Evolutionary conservation across 2,113 vertebrate genomes (phyloP), one percentile per base, ranked within the genome.

Genomic region (Muntiacus reevesi): DNA sequence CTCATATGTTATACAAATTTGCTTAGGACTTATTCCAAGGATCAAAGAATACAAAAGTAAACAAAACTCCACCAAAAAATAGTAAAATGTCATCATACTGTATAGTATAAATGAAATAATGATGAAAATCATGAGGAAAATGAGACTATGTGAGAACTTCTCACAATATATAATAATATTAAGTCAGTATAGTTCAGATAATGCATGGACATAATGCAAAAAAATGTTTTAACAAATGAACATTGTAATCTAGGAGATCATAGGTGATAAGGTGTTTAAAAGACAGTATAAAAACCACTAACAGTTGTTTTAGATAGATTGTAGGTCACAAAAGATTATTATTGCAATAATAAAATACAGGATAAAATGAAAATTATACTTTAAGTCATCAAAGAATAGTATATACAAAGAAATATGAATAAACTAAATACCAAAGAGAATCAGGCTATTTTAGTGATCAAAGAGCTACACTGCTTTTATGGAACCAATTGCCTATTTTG

Each of bases 151-250:
- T 27, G 62, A 94, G 23, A 67, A 90, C 9, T 57, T 87, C 87
- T 57, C 40, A 91, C 36, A 88, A 84, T 30, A 59, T 84, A 11
- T 45, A 59, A 64, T 87, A 60, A 67, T 43, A 76, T 36, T 57
- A 64, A 64, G 54, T 43, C 52, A 79, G 28, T 17, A 82, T 30
- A 82, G 60, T 54, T 71, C 7, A 82, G 15, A 43, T 76, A 57
- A 74, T 43, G 8, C 50, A 3, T 2, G 76, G 45, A 60, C 21
- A 55, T 55, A 81, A 76, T 25, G 19, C 27, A 74, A 91, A 30
- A 89, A 89, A 86, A 93, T 47, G 27, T 82, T 95, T 95, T 94
- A 47, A 90, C 30, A 91, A 84, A 82, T 94, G 45, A 82, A 23
- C 17, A 54, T 23, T 45, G 45, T 67, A 71, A 93, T 78, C 62